phyloP scores from a whole-genome alignment of 1,140 invertebrate species.

The Drosophila nebulosa region DNA sequence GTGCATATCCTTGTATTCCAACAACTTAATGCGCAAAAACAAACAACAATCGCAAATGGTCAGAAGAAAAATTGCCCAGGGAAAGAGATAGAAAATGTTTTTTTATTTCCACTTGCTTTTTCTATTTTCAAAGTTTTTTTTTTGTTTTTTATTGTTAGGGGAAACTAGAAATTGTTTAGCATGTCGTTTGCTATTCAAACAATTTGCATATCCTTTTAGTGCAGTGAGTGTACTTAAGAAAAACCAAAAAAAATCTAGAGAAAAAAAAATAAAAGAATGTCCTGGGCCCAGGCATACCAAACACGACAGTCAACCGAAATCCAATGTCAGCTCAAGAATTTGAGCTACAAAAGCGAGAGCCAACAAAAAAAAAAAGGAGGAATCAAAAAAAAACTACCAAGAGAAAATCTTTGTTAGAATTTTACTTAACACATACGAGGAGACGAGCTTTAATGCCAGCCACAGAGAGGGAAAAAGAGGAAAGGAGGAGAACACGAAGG shows the following conservation, averaged over 20 bases:
- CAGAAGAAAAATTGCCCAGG: slow-evolving; percentile 49
- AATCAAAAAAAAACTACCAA: neutral
- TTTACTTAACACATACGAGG: slow-evolving; percentile 64
- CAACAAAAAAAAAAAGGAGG: neutral
- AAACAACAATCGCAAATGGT: slow-evolving; percentile 40
- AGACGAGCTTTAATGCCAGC: slow-evolving; percentile 27
- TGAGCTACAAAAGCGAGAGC: neutral
- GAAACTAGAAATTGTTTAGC: slow-evolving; percentile 62
- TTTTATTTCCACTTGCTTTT: neutral
- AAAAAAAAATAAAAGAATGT: slow-evolving; percentile 16
- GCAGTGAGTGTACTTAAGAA: slow-evolving; percentile 67
- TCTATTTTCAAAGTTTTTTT: neutral
- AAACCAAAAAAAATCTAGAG: slow-evolving; percentile 22
- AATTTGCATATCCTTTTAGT: slow-evolving; percentile 80
- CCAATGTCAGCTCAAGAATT: slow-evolving; percentile 74
- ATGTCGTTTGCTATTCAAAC: slow-evolving; percentile 76
- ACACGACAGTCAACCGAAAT: slow-evolving; percentile 65
- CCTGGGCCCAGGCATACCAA: slow-evolving; percentile 43
- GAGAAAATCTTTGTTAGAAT: slow-evolving; percentile 24
- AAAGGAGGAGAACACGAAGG: neutral
- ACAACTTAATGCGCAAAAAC: slow-evolving; percentile 70
- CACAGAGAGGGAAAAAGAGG: neutral
- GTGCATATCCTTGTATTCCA: slow-evolving; percentile 32
- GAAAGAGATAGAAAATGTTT: slow-evolving; percentile 31
- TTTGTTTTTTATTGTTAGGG: slow-evolving; percentile 26